These are phyloP conservation scores for Troides oblongomaculatus DNA, from an alignment of 2,888 invertebrate species.

Conservation along the genomic window DNA sequence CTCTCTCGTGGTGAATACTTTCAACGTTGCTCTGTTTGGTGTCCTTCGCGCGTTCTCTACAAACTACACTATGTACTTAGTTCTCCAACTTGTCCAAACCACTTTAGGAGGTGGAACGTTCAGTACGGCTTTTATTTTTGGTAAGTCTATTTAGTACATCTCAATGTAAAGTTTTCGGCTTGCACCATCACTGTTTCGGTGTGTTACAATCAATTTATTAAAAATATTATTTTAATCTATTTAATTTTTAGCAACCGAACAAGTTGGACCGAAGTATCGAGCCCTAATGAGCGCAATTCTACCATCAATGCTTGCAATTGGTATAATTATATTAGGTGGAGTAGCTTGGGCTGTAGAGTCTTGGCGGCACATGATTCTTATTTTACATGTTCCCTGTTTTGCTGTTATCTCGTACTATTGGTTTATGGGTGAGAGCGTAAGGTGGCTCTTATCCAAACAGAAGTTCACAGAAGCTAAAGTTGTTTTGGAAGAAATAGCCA, in stretches of 20 bases:
- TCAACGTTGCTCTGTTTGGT: constrained; percentile 64
- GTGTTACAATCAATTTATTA: too few relatives aligned
- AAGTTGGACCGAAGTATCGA: constrained; percentile 86
- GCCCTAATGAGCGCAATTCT: constrained; percentile 86
- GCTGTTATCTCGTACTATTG: constrained; percentile 84
- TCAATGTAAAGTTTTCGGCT: too few relatives aligned
- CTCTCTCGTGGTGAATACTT: constrained; percentile 53
- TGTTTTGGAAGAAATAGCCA: constrained; percentile 82
- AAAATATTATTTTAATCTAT: not conserved
- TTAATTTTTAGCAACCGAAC: constrained; percentile 82
- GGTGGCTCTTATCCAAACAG: constrained; percentile 87
- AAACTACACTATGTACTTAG: constrained; percentile 77
- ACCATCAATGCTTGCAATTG: constrained; percentile 85
- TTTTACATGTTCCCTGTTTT: constrained; percentile 84
- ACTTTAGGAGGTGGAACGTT: constrained; percentile 76
- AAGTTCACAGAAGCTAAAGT: constrained; percentile 81
- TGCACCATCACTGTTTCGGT: too few relatives aligned
- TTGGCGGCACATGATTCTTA: constrained; percentile 84
- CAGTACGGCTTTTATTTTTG: constrained; percentile 69
- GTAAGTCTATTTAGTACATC: constrained; percentile 36
- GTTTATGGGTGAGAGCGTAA: constrained; percentile 84
- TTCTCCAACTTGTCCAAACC: constrained; percentile 77
- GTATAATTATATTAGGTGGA: constrained; percentile 84
- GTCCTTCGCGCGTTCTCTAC: constrained; percentile 77
- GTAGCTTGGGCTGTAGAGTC: constrained; percentile 84